Conservation (phyloP, 1,140 invertebrate species). For the Adelges cooleyi region DNA sequence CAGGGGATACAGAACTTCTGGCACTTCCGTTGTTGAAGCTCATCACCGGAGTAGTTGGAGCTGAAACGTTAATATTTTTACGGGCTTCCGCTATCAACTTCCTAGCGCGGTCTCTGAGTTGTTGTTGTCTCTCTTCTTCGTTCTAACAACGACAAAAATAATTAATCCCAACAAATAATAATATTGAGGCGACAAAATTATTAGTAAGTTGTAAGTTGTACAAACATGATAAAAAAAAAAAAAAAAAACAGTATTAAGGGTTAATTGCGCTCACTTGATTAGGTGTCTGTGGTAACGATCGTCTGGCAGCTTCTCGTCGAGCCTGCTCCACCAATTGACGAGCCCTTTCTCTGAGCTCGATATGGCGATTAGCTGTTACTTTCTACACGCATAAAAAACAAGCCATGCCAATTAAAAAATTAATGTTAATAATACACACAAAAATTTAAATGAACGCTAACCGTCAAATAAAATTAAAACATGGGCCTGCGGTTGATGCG, state of each 20-base stretch:
- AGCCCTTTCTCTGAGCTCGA: conserved; percentile 79
- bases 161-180: no score
- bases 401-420: conserved; percentile 27
- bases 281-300: conserved; percentile 39
- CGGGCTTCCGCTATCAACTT: conserved; percentile 80
- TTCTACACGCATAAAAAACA: conserved; percentile 39
- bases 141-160: no score
- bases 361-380: conserved; percentile 63
- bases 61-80: conserved; percentile 41
- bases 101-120: conserved; percentile 73
- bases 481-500: no score
- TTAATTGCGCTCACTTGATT: conserved; percentile 42
- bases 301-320: conserved; percentile 52
- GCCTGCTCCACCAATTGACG: conserved; percentile 79
- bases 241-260: background rate
- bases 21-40: conserved; percentile 1
- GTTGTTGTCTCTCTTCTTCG: conserved; percentile 73
- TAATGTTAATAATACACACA: conserved; percentile 11
- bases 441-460: background rate
- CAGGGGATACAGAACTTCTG: background rate
- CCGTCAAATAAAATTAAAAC: no score
- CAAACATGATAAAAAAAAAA: background rate
- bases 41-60: background rate
- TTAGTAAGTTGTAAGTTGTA: background rate
- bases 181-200: no score